Evolutionary conservation across 2,797 vertebrate species (phyloP).

Genomic region (Uromys caudimaculatus): DNA sequence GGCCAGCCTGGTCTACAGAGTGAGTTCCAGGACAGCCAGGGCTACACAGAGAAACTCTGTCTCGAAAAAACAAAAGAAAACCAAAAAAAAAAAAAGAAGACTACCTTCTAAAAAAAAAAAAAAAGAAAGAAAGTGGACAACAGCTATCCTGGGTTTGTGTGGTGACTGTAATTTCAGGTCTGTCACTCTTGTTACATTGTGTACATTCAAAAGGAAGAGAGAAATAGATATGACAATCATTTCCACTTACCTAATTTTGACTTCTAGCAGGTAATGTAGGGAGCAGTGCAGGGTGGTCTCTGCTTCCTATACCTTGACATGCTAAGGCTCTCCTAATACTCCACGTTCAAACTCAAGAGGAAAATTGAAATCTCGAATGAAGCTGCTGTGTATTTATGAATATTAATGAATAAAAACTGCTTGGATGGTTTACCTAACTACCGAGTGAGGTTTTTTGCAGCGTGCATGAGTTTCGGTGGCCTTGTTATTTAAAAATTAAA

Average conservation of each 20-base stretch:
- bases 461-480: constrained; percentile 99
- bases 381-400: constrained; percentile 99
- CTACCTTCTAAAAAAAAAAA: too few relatives aligned
- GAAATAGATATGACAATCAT: constrained; percentile 98
- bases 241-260: constrained; percentile 98
- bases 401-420: constrained; percentile 99
- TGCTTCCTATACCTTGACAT: constrained; percentile 94
- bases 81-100: too few relatives aligned
- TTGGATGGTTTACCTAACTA: constrained; percentile 99
- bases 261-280: constrained; percentile 96
- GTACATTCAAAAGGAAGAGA: constrained; percentile 95
- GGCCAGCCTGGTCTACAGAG: too few relatives aligned
- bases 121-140: too few relatives aligned
- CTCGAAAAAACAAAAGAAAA: too few relatives aligned
- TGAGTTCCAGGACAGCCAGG: too few relatives aligned
- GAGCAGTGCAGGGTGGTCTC: constrained; percentile 92
- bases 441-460: constrained; percentile 99
- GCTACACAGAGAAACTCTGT: too few relatives aligned
- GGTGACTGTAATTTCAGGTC: constrained; percentile 99
- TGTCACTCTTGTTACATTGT: constrained; percentile 99
- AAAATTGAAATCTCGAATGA: constrained; percentile 95
- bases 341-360: constrained; percentile 97
- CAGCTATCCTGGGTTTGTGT: constrained; percentile 92
- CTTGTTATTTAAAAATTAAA: constrained; percentile 91
- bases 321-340: constrained; percentile 96